A percentile compares a stretch with the other conserved stretches of the same genome.
Evolutionary conservation across 2,113 vertebrate species (phyloP).

Genomic region (Atractosteus spatula): DNA sequence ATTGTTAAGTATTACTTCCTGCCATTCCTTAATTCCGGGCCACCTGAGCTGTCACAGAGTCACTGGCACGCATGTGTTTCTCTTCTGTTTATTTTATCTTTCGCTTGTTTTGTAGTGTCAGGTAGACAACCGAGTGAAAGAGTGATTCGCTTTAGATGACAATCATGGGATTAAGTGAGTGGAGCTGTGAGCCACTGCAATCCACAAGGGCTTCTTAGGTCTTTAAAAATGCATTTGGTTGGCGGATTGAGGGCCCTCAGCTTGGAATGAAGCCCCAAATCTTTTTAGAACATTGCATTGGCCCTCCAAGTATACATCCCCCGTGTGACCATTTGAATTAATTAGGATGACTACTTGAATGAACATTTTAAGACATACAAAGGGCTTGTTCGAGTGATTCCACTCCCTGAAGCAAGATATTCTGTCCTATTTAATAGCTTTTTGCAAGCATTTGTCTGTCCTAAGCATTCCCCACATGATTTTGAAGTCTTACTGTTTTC

Average conservation of each 20-base stretch:
- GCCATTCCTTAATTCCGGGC: too few species aligned
- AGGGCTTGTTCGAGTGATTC: slow-evolving; percentile 23
- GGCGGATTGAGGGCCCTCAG: slow-evolving; percentile 13
- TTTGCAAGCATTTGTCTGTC: slow-evolving; percentile 37
- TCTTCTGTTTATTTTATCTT: too few species aligned
- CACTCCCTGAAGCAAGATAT: slow-evolving; percentile 26
- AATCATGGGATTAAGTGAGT: background rate
- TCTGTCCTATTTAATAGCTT: slow-evolving; percentile 32
- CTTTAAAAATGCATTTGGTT: slow-evolving; percentile 12
- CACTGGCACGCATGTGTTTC: too few species aligned
- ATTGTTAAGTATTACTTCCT: too few species aligned
- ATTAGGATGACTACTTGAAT: slow-evolving; percentile 36
- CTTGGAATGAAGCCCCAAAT: background rate
- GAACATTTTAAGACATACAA: slow-evolving; percentile 35
- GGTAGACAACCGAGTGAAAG: background rate
- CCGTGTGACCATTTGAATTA: slow-evolving; percentile 36
- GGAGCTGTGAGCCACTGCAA: background rate
- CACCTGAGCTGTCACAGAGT: too few species aligned
- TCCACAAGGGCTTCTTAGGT: background rate
- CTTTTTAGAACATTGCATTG: slow-evolving; percentile 18
- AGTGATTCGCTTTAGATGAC: background rate
- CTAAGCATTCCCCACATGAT: slow-evolving; percentile 34
- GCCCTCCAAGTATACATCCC: slow-evolving; percentile 26
- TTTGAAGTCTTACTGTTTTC: slow-evolving; percentile 38
- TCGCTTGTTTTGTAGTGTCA: background rate